Evolutionary conservation across 1,140 invertebrate genomes (phyloP), one percentile per base, ranked within the genome.

Genomic region (Apis dorsata): DNA sequence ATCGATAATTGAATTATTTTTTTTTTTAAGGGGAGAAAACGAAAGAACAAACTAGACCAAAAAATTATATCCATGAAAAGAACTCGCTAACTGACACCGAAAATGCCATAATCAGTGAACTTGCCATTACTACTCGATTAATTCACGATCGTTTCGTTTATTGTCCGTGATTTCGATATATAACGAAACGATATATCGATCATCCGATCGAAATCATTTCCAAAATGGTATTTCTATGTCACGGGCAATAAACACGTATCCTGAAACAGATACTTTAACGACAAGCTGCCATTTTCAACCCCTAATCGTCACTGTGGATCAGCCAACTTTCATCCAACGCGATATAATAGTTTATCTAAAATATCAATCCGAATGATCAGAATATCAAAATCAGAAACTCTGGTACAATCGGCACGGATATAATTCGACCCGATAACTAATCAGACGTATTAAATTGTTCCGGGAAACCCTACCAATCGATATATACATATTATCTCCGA

Each of bases 31-130:
- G 34, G 17, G 2, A 66, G 8, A 17, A 34, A 66, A 66, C 28
- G 10, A 10, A 10, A 9, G n/a, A 51, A 72, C 21, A 55, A 12
- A 24, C 0, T 5, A 9, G n/a, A 15, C 17, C 9, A 2, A 21
- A 59, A 49, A 8, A n/a, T 12, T 55, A 57, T 28, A 65, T 53
- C 24, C 57, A 10, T 10, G 1, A 53, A 66, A 44, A 19, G 65
- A 15, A 66, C 86, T 87, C 85, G 86, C 85, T 82, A 82, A 87
- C 85, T 87, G 81, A 86, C 85, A 87, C 85, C 68, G 59, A 72
- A 60, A 69, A 84, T 84, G 82, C 82, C 81, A 84, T 80, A 71
- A 53, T 21, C 5, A 12, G 21, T 34, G 17, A 24, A 59, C 17
- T 34, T 28, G 28, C 13, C 57, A 62, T 11, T 49, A 10, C 44